These are phyloP conservation scores for Typhlichthys eigenmanni DNA, from an alignment of 2,797 vertebrate species.

Conservation along the genomic window DNA sequence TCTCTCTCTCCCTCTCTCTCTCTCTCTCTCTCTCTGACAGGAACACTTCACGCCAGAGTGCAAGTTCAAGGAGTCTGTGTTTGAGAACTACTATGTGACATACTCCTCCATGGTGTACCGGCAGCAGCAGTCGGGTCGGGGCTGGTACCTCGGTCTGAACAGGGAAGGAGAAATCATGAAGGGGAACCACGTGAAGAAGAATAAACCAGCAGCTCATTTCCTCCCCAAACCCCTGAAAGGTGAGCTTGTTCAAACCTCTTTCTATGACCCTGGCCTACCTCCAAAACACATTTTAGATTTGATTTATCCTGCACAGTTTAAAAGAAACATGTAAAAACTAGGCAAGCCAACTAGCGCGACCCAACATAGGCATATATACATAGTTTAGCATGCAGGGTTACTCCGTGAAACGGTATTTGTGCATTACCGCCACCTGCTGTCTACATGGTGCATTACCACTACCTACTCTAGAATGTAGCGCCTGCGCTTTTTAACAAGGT, in stretches of 20 bases:
- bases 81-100: conserved; percentile 99
- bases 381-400: no score
- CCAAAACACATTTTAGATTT: background rate
- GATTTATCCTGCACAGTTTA: no score
- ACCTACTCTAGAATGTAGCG: no score
- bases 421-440: no score
- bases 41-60: conserved; percentile 99
- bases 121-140: conserved; percentile 97
- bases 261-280: background rate
- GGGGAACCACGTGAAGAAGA: conserved; percentile 99
- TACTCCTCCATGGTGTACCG: conserved; percentile 99
- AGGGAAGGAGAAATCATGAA: conserved; percentile 99
- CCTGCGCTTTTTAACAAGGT: no score
- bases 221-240: conserved; percentile 99
- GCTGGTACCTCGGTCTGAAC: conserved; percentile 99
- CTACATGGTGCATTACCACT: no score
- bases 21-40: conserved; percentile 70
- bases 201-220: conserved; percentile 98
- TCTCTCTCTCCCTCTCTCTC: conserved; percentile 6
- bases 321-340: no score
- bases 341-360: no score
- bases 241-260: conserved; percentile 56
- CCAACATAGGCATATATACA: no score
- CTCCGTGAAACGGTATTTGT: no score
- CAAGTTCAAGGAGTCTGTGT: conserved; percentile 99